Percentiles rank a stretch among this genome's conserved stretches.
Conservation (phyloP, 1,140 invertebrate species). For the Mycetomoellerius zeteki region DNA sequence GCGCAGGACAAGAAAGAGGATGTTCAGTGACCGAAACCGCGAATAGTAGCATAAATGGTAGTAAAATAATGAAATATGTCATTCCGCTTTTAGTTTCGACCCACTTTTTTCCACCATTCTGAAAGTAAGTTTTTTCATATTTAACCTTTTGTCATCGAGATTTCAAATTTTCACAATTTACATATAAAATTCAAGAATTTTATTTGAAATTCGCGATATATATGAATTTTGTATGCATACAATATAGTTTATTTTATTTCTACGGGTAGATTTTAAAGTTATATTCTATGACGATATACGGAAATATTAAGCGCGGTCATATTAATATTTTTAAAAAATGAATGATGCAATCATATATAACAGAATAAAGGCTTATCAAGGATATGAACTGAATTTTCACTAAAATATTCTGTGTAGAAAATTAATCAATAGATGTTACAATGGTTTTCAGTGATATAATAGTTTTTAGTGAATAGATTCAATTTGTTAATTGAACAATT, state of each 20-base stretch:
- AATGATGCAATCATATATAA: not conserved
- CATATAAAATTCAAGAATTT: constrained; percentile 44
- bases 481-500: not conserved
- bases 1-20: constrained; percentile 27
- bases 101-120: not conserved
- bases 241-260: constrained; percentile 25
- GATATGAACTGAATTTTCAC: not conserved
- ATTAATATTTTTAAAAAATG: not conserved
- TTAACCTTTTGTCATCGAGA: constrained; percentile 36
- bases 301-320: not conserved
- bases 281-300: not conserved
- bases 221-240: constrained; percentile 6
- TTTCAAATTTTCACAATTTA: constrained; percentile 52
- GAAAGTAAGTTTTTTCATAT: constrained; percentile 35
- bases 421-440: constrained; percentile 12
- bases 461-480: not conserved
- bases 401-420: not conserved
- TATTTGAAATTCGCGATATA: constrained; percentile 31
- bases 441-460: not conserved
- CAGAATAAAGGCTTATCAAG: not conserved
- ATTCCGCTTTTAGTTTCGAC: not conserved
- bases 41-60: constrained; percentile 4
- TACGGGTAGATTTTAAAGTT: not conserved
- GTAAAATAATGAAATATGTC: constrained; percentile 26
- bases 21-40: not conserved